These are phyloP conservation scores for Nothocercus nigrocapillus DNA, from an alignment of 2,113 vertebrate genomes.

Conservation along the genomic window DNA sequence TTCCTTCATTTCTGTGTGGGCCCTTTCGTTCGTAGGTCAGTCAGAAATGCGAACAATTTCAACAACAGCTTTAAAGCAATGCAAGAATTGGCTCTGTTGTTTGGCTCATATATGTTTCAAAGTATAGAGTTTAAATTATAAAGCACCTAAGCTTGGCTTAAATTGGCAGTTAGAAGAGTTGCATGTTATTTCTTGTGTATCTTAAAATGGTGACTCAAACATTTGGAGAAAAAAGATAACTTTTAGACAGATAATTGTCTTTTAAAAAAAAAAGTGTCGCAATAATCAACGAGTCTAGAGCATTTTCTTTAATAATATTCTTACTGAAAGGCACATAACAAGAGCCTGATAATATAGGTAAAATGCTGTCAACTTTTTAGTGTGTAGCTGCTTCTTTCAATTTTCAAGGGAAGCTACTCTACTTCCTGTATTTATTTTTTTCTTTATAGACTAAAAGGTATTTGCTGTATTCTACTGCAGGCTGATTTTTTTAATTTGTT, in stretches of 20 bases:
- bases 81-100: neutral
- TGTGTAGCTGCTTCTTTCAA: neutral
- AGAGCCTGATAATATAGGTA: neutral
- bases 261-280: neutral
- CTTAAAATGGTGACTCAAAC: neutral
- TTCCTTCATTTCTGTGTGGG: neutral
- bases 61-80: neutral
- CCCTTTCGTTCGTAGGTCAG: neutral
- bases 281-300: neutral
- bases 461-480: neutral
- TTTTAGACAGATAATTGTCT: fast-evolving
- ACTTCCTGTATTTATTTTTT: neutral
- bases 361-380: neutral
- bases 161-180: neutral
- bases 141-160: neutral
- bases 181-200: neutral
- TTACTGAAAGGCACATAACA: neutral
- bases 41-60: neutral
- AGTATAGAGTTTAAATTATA: neutral
- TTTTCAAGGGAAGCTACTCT: neutral
- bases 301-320: neutral
- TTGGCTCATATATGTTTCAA: neutral
- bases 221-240: neutral
- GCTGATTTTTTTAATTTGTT: neutral
- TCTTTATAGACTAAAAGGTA: neutral